Evolutionary conservation across 2,797 vertebrate species (phyloP), one percentile per base, ranked within the genome.

Genomic region (Gymnoscopelus braueri): DNA sequence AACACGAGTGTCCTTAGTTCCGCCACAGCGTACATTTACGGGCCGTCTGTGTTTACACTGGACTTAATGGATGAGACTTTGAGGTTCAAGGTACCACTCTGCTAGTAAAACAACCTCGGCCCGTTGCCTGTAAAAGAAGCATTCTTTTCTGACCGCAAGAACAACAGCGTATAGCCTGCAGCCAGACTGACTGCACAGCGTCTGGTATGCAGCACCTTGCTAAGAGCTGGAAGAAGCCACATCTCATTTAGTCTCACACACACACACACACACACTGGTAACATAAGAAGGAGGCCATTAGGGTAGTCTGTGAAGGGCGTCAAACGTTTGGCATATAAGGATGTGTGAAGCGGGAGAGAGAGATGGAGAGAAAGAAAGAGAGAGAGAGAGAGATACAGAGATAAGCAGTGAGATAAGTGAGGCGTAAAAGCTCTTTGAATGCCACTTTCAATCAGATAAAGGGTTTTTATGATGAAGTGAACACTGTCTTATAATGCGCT

Each of bases 191-290:
- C 85, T 81, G 89, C 88, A 85, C 84, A 70, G 61, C 71, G 78
- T 88, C 86, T 91, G 88, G 85, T 79, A 90, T 88, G 85, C 81
- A 72, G 61, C 1, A n/a, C 61, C 65, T 49, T 23, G 56, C 73
- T 74, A 84, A 65, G 75, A 77, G 84, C 69, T 19, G 19, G 19
- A 19, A 19, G 19, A 60, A 80, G 60, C 32, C 68, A 69, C 62
- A 14, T 82, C 87, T 77, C 74, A 55, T 82, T 79, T 81, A 29
- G 26, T 26, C 72, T 77, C 72, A 70, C 24, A 3, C n/a, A n/a
- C n/a, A 70, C 24, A 3, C 72, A 70, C 24, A 3, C 72, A 70
- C 24, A 3, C 52, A 69, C 62, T 32, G 14, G 82, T 80, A 84
- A 87, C 66, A 60, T 53, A 61, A 84, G 80, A 84, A 61, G 74